These are phyloP conservation scores for Diaprepes abbreviatus DNA, from an alignment of 2,888 invertebrate genomes.

Conservation along the genomic window DNA sequence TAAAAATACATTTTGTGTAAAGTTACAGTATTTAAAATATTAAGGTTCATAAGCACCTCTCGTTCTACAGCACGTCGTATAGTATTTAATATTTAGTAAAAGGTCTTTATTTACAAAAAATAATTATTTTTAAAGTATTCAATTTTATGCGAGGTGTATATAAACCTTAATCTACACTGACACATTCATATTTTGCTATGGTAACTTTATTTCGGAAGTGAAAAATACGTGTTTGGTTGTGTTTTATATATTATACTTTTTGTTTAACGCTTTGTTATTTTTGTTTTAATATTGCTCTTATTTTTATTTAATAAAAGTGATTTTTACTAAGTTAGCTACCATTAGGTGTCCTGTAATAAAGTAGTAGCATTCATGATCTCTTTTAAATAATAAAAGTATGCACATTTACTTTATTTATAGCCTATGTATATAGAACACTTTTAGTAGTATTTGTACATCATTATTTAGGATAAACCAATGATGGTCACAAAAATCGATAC, in stretches of 20 bases:
- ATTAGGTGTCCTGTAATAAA: conserved; percentile 27
- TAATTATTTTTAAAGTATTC: no score
- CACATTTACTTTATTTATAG: conserved; percentile 42
- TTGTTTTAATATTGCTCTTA: conserved; percentile 21
- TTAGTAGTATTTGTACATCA: conserved; percentile 49
- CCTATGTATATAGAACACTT: conserved; percentile 38
- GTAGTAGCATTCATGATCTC: conserved; percentile 48
- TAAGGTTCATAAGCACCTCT: no score
- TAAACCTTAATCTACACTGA: background rate
- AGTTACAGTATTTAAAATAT: no score
- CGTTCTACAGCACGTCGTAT: no score
- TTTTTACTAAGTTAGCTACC: conserved; percentile 41
- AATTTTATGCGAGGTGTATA: background rate
- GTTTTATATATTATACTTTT: conserved; percentile 23
- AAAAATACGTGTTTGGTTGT: conserved; percentile 34
- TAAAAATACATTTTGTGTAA: no score
- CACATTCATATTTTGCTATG: background rate
- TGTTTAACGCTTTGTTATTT: conserved; percentile 15
- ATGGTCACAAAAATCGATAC: conserved; percentile 35
- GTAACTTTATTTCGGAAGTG: background rate
- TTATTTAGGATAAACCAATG: conserved; percentile 33
- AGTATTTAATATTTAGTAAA: background rate
- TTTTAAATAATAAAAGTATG: conserved; percentile 37
- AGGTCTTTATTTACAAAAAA: no score
- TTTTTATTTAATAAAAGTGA: conserved; percentile 28